Conservation (phyloP, 2,888 invertebrate genomes). For the Anoplius nigerrimus region DNA sequence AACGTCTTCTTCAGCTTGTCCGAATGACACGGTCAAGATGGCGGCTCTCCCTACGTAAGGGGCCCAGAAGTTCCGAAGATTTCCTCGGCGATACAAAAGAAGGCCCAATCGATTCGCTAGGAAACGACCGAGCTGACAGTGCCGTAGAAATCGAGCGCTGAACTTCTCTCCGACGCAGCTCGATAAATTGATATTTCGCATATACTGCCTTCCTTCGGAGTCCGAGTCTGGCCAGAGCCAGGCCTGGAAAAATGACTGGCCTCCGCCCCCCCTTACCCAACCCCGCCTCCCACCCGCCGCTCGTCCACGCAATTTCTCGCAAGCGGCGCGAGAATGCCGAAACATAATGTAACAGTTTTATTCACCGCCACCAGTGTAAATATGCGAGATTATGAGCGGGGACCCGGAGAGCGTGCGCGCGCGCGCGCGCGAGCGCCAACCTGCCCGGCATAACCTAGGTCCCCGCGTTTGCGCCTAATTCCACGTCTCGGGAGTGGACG, state of each 20-base stretch:
- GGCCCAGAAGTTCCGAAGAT: too few relatives aligned
- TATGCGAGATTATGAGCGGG: conserved; percentile 70
- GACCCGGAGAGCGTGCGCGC: conserved; percentile 17
- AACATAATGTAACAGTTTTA: conserved; percentile 73
- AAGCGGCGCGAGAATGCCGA: conserved; percentile 49
- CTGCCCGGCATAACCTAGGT: conserved; percentile 27
- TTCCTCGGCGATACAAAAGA: too few relatives aligned
- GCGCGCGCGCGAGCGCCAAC: not conserved
- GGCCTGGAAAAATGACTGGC: conserved; percentile 35
- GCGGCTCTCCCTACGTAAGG: too few relatives aligned
- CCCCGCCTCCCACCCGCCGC: not conserved
- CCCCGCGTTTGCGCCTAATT: conserved; percentile 46
- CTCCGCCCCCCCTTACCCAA: not conserved
- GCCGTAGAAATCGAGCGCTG: too few relatives aligned
- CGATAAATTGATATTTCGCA: too few relatives aligned
- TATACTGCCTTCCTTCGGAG: too few relatives aligned
- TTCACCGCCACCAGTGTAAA: conserved; percentile 68
- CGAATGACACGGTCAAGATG: too few relatives aligned
- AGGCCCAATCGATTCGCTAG: too few relatives aligned
- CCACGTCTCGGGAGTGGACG: conserved; percentile 20
- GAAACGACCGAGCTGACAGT: too few relatives aligned
- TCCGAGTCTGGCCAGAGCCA: not conserved
- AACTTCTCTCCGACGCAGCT: too few relatives aligned
- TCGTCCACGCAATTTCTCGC: conserved; percentile 22
- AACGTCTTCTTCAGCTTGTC: too few relatives aligned